phyloP scores from a whole-genome alignment of 92 coral and sea anemone genomes.

The Palythoa grandis region DNA sequence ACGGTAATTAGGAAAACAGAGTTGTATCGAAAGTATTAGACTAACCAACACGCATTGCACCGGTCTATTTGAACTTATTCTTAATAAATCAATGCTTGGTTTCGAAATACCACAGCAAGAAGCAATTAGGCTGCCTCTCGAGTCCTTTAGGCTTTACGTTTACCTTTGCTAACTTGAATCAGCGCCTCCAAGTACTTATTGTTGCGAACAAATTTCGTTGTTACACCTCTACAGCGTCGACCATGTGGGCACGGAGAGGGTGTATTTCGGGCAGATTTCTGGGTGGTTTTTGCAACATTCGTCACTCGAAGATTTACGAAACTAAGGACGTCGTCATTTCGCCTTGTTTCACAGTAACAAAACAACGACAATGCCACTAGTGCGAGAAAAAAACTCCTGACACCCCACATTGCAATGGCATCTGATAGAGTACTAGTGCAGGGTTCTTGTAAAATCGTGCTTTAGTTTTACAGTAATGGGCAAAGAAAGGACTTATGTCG shows the following conservation, averaged over 20 bases:
- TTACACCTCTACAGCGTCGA: background rate
- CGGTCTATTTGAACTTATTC: no score
- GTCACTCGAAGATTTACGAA: slow-evolving; percentile 14
- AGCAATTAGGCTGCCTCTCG: no score
- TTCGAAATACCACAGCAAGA: no score
- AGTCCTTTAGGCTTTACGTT: background rate
- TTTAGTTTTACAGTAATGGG: background rate
- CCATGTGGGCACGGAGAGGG: background rate
- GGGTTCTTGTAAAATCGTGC: background rate
- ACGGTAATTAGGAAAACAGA: no score
- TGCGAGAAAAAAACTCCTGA: background rate
- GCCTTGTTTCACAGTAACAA: background rate
- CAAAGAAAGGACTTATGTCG: background rate
- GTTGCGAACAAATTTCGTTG: slow-evolving; percentile 23
- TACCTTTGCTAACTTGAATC: slow-evolving; percentile 59
- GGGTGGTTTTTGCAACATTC: slow-evolving; percentile 18
- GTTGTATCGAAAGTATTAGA: no score
- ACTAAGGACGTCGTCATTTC: slow-evolving; percentile 25
- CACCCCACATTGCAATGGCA: background rate
- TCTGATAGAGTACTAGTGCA: no score
- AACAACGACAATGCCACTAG: background rate
- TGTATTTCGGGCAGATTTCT: background rate
- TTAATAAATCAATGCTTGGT: no score
- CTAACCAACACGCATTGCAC: no score
- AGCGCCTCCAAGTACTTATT: slow-evolving; percentile 50